Conservation (phyloP, 2,113 vertebrate genomes). For the Neomonachus schauinslandi region DNA sequence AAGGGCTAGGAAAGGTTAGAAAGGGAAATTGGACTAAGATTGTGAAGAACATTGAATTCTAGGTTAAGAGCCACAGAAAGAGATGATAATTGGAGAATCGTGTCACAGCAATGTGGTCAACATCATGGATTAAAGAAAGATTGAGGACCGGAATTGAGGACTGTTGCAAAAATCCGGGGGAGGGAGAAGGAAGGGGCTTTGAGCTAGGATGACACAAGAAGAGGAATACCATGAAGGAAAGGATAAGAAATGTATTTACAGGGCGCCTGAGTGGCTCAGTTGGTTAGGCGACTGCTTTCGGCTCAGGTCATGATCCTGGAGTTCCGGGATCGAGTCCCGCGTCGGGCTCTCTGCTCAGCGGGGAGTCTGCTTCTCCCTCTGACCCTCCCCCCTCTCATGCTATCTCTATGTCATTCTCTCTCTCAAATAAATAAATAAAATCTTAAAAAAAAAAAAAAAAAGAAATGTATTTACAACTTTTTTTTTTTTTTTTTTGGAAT, state of each 20-base stretch:
- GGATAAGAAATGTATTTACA: background rate
- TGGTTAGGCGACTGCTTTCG: no score
- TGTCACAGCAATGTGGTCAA: background rate
- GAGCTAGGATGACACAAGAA: background rate
- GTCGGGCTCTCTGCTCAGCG: no score
- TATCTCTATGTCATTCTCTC: no score
- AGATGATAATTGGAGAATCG: background rate
- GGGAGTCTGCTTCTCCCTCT: no score
- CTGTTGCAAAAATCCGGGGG: background rate
- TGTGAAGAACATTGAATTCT: background rate
- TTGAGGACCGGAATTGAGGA: background rate
- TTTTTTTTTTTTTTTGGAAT: conserved; percentile 24
- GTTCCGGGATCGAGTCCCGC: no score
- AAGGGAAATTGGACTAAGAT: background rate
- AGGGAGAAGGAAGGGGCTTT: background rate
- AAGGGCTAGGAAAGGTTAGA: background rate
- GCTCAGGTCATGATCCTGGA: no score
- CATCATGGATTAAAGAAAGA: background rate
- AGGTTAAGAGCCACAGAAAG: background rate
- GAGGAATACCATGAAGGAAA: background rate
- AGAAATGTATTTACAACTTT: background rate
- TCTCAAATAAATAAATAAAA: no score
- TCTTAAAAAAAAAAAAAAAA: no score
- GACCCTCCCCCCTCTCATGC: no score
- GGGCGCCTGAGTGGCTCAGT: no score